Base-by-base conservation (phyloP, 2,888 invertebrate species). In the Clanis bilineata region DNA sequence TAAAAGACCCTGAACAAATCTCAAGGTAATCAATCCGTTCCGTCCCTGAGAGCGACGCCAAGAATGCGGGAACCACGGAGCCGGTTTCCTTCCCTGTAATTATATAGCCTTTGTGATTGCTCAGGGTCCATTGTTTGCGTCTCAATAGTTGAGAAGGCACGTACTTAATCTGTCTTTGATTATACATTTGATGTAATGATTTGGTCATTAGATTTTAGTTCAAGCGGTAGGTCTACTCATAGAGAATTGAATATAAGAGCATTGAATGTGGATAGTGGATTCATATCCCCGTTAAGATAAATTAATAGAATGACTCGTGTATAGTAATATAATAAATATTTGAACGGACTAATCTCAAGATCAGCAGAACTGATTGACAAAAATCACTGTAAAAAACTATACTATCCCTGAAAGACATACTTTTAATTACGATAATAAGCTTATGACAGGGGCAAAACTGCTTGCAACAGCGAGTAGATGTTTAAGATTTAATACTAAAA, bases 41-140 rank as follows among this genome's bases (percentile, higher is more conserved):
- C 73, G 70, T 70, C 73, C 72, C 67, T 70, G 63, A 66, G 69
- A 65, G 58, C 69, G 66, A 62, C 63, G 60, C 10, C 54, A 70
- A 76, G 83, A 81, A 82, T 83, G 82, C 73, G 72, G 79, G 69
- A 64, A 62, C 62, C 67, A 61, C 51, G 58, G 55, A 61, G 62
- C 74, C 71, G 67, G 78, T 77, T 73, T 68, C 66, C 58, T 67
- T 41, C 41, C 10, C 60, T 56, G 62, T 74, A 70, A 76, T 74
- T 71, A 71, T 60, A 64, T 47, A 56, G 22, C 38, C 57, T 63
- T 64, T 64, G 54, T 57, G 45, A 51, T 18, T 15, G 25, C 39
- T 21, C 58, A 38, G 44, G 21, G 43, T 28, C 23, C 28, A 41
- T 41, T 41, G 41, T 57, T 43, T n/a, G 23, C 3, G 23, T 3